Conservation (phyloP, 2,888 invertebrate genomes). For the Zele albiditarsus region DNA sequence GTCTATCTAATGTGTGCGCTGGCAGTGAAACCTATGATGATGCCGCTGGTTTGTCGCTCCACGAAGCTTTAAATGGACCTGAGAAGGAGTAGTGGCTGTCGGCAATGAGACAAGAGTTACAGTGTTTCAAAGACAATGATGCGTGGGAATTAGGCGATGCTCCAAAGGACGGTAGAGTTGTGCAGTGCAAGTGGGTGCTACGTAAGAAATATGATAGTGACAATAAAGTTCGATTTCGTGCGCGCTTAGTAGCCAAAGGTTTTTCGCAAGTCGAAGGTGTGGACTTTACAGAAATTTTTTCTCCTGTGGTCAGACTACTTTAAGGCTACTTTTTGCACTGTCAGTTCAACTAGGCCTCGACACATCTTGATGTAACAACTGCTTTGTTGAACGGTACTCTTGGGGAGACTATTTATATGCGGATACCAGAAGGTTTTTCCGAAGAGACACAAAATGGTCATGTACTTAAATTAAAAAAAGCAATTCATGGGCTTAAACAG, state of each 20-base stretch:
- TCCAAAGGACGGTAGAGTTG: constrained; percentile 38
- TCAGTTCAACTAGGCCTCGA: not conserved
- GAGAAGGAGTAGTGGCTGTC: constrained; percentile 39
- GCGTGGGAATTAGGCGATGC: constrained; percentile 48
- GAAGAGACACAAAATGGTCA: not conserved
- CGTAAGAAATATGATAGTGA: constrained; percentile 40
- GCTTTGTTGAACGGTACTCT: constrained; percentile 58
- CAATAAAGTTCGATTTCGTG: constrained; percentile 44
- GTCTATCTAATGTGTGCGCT: not conserved
- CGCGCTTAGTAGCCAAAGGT: constrained; percentile 55
- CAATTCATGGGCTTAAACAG: constrained; percentile 42
- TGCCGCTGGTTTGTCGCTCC: not conserved
- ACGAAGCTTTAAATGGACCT: constrained; percentile 27
- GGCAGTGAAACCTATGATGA: not conserved
- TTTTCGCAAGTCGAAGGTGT: constrained; percentile 53
- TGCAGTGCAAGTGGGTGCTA: constrained; percentile 50
- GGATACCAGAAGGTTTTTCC: constrained; percentile 17
- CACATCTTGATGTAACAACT: constrained; percentile 57
- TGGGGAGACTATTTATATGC: constrained; percentile 55
- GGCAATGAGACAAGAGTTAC: constrained; percentile 47
- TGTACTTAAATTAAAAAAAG: constrained; percentile 36
- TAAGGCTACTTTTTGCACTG: constrained; percentile 53
- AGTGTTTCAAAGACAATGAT: constrained; percentile 39
- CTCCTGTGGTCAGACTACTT: constrained; percentile 52
- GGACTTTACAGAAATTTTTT: constrained; percentile 57